phyloP scores from a whole-genome alignment of 2,888 invertebrate genomes.

The Conistra vaccinii region DNA sequence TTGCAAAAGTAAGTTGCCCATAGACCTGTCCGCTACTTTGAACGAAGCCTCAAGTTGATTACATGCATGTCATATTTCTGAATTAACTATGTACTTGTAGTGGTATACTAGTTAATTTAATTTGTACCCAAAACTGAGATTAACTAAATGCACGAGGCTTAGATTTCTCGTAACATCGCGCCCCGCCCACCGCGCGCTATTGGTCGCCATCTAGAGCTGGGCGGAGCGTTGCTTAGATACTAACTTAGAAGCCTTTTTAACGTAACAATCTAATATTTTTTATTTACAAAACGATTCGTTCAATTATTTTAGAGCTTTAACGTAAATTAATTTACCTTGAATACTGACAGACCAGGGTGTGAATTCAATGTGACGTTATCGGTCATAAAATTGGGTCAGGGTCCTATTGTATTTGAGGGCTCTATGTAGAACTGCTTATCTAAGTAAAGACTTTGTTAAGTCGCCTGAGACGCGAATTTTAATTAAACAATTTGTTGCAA shows the following conservation, averaged over 20 bases:
- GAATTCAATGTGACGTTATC: neutral
- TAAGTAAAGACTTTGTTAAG: neutral
- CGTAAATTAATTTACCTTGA: conserved; percentile 20
- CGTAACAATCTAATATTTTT: conserved; percentile 70
- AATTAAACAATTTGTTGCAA: neutral
- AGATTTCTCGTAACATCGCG: conserved; percentile 81
- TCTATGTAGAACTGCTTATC: neutral
- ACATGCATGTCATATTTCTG: conserved; percentile 19
- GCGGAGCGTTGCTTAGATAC: conserved; percentile 88
- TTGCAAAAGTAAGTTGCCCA: conserved; percentile 72
- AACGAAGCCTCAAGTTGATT: conserved; percentile 29
- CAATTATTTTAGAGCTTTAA: conserved; percentile 30
- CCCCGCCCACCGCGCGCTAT: conserved; percentile 86
- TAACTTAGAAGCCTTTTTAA: conserved; percentile 83
- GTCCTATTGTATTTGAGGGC: neutral
- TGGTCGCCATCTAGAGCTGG: conserved; percentile 84
- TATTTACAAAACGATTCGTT: conserved; percentile 49
- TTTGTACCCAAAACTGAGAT: conserved; percentile 63
- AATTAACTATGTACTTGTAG: conserved; percentile 9
- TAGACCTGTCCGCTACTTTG: conserved; percentile 68
- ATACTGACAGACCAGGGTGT: neutral
- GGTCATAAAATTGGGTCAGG: neutral
- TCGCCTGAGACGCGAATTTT: neutral
- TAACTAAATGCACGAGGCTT: conserved; percentile 72
- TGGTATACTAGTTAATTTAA: conserved; percentile 33